Base-by-base conservation (phyloP, 2,797 vertebrate genomes). In the Labeo calbasu region DNA sequence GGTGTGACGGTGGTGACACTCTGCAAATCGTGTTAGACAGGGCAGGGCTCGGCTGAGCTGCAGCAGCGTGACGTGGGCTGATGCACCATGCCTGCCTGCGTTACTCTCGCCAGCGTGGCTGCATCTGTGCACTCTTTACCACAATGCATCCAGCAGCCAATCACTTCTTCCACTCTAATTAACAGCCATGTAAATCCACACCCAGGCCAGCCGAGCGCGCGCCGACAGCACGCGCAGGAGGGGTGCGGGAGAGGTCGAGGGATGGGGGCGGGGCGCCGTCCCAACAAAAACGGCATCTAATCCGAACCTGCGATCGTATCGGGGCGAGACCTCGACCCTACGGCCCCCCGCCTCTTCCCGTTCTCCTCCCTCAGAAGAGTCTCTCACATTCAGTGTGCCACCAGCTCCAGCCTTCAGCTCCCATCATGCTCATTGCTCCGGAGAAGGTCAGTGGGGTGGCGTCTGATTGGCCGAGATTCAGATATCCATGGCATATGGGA, bases 81-180 rank as follows among this genome's bases (percentile, higher is more conserved):
- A 96, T 94, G 95, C 90, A 94, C 93, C 93, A 92, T 95, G 95
- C 96, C 96, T 90, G 89, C 93, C 94, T 94, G 92, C 94, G 95
- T 96, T 95, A 96, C 94, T 93, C 94, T 95, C 94, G 95, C 89
- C 91, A 90, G 43, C 93, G 92, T 92, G 93, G 94, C 94, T 95
- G 92, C 96, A 97, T 98, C 95, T 97, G 96, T 95, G 96, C 94
- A 95, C 95, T 96, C 95, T 98, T 98, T 96, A 97, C 94, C 95
- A 95, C 96, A 83, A 97, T 97, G 97, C 96, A 95, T 95, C 92
- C 92, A 96, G 94, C 97, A 98, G 97, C 97, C 98, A 98, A 97
- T 99, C 97, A 98, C 97, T 98, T 98, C 96, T 98, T 99, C 98
- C 98, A 98, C 96, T 97, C 97, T 97, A 98, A 99, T 99, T 99